Percentiles rank a stretch among this genome's conserved stretches.
Conservation (phyloP, 64 coral and sea anemone species). For the Trachythela sp. region DNA sequence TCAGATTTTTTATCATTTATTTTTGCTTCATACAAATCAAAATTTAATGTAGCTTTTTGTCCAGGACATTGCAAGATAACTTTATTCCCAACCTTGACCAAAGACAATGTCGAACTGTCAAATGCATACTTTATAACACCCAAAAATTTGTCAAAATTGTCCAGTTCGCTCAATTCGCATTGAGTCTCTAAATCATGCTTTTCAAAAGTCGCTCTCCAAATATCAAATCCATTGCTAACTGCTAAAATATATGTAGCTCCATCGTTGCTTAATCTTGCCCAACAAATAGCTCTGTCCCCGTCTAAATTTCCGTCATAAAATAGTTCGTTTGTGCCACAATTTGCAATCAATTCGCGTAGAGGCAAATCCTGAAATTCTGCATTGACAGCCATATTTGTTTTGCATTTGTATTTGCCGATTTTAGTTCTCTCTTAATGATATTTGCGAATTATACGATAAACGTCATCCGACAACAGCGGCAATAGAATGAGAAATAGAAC, state of each 20-base stretch:
- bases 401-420: not conserved
- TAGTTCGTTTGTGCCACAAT: not conserved
- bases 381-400: not conserved
- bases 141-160: not conserved
- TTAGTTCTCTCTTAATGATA: not conserved
- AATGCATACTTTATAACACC: not conserved
- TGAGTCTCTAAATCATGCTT: not conserved
- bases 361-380: not conserved
- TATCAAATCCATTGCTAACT: not conserved
- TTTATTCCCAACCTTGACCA: slow-evolving; percentile 5
- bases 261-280: not conserved
- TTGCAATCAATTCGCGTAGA: not conserved
- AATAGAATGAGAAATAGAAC: too few species aligned
- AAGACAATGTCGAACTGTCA: not conserved
- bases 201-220: not conserved
- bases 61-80: not conserved
- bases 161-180: not conserved
- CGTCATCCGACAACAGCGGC: too few species aligned
- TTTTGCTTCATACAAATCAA: slow-evolving; percentile 13
- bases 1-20: not conserved
- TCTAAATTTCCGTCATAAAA: not conserved
- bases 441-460: not conserved
- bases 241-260: not conserved
- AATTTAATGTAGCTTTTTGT: not conserved
- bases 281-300: not conserved